These are phyloP conservation scores for Seira ritae DNA, from an alignment of 2,888 invertebrate genomes.

Conservation along the genomic window DNA sequence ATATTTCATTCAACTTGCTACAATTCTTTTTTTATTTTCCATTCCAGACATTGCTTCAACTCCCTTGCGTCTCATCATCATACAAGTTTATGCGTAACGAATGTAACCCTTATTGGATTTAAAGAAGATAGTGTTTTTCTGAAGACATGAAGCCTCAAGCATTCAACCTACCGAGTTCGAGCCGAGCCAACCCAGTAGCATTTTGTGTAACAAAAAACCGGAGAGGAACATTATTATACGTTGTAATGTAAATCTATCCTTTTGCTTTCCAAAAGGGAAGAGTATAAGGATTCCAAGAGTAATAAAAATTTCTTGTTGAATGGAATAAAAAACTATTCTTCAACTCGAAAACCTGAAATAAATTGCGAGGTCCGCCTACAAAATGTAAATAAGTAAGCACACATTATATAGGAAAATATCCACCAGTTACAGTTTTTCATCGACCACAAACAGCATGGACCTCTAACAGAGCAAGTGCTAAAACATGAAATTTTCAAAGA, in stretches of 20 bases:
- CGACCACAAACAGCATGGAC: too few relatives aligned
- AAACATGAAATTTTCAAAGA: too few relatives aligned
- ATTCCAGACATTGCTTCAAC: slow-evolving; percentile 22
- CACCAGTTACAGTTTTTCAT: too few relatives aligned
- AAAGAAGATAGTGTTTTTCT: slow-evolving; percentile 21
- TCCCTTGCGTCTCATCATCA: slow-evolving; percentile 56
- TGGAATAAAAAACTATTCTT: not conserved
- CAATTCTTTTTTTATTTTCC: slow-evolving; percentile 26
- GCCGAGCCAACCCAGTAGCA: not conserved
- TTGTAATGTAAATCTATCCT: slow-evolving; percentile 11
- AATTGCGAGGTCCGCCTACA: slow-evolving; percentile 15
- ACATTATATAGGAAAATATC: too few relatives aligned
- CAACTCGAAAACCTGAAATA: not conserved
- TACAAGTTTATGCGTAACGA: slow-evolving; percentile 52
- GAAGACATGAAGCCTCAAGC: slow-evolving; percentile 14
- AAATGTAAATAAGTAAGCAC: slow-evolving; percentile 2
- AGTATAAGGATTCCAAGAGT: slow-evolving; percentile 8
- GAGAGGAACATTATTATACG: slow-evolving; percentile 20
- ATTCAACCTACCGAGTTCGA: too few relatives aligned
- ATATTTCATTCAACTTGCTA: slow-evolving; percentile 17
- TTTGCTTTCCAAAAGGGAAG: not conserved
- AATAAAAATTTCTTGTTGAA: slow-evolving; percentile 12
- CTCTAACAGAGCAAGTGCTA: too few relatives aligned
- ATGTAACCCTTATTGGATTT: slow-evolving; percentile 49
- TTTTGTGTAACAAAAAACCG: not conserved